Evolutionary conservation across 1,140 invertebrate genomes (phyloP), one percentile per base, ranked within the genome.

Genomic region (Neomicropteryx cornuta): DNA sequence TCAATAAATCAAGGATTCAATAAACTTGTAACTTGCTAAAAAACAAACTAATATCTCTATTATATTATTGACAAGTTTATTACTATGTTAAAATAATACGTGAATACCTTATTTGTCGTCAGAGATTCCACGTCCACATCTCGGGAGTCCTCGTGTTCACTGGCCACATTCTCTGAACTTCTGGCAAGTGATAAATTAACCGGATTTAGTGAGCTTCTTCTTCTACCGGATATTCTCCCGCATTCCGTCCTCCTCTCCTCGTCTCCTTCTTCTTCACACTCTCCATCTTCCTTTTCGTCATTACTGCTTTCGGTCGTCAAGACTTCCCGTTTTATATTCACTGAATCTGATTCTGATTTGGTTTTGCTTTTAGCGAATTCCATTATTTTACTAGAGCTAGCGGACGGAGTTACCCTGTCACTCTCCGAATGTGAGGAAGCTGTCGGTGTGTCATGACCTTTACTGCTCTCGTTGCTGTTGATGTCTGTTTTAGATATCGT

Each of bases 161-260:
- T 61, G 44, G 55, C 58, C 19, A 56, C 57, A 42, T 64, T 57
- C 43, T 62, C 60, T 18, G 55, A 56, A 27, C 62, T 66, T 46
- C 56, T 63, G 38, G 66, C 72, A 16, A 76, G 51, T 39, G 77
- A 81, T 32, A 88, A 66, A 62, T 88, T 88, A 8, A 88, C 84
- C 16, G 83, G 83, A 59, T 85, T 75, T 43, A 55, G 65, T 36
- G 53, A 70, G 55, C 64, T 70, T 35, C 68, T 58, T 42, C 73
- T 65, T 40, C 70, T 58, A 23, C 64, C 64, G 33, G 71, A 63
- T 23, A 72, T 59, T 43, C 74, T 62, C 4, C 59, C 65, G 22
- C 75, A 68, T 14, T 70, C 71, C 47, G 75, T 72, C 36, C 68
- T 61, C 19, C 71, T 66, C 38, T 73, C 72, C 36, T 66, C 66